Evolutionary conservation across 1,140 invertebrate genomes (phyloP), one percentile per base, ranked within the genome.

Genomic region (Aphaenogaster ashmeadi): DNA sequence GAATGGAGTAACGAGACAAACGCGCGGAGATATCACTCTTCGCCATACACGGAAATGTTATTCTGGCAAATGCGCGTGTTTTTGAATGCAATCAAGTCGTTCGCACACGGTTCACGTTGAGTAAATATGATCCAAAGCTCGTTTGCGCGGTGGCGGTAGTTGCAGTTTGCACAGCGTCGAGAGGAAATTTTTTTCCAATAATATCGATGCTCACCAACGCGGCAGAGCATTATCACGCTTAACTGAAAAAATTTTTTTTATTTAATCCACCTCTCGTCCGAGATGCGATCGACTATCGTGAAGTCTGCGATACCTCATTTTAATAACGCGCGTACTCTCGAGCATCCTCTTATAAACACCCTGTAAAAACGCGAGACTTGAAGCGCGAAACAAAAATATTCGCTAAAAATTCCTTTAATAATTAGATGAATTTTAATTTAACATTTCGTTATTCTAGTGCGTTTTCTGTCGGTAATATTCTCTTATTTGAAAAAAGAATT

Each of bases 1-100:
- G 66, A 81, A 83, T 83, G 52, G 41, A 58, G 52, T 60, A 74
- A 83, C 27, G 52, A 56, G 79, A 83, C 66, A 58, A 71, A 83
- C 54, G 62, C n/a, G 54, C 41, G 54, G 27, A 80, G 54, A 72
- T 74, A 84, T 84, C 80, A 60, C 33, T 84, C 38, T 56, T 56
- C 62, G 36, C 80, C 80, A 41, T 60, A 60, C 21, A 71, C 38
- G 18, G 41, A 56, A 50, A 60, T 84, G 80, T 74, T 84, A 84
- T 84, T 84, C 69, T 38, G 54, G 54, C 54, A 84, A 84, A 84
- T 84, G 80, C 80, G 67, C 38, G 67, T 83, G 54, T 72, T 83
- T 71, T 83, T 74, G 67, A 83, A 83, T 74, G 80, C 69, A 84
- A 84, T 84, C 80, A 84, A 60, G 52, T 56, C 64, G 47, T 56